Conservation (phyloP, 1,140 invertebrate species). For the Pseudomyrmex cubaensis region DNA sequence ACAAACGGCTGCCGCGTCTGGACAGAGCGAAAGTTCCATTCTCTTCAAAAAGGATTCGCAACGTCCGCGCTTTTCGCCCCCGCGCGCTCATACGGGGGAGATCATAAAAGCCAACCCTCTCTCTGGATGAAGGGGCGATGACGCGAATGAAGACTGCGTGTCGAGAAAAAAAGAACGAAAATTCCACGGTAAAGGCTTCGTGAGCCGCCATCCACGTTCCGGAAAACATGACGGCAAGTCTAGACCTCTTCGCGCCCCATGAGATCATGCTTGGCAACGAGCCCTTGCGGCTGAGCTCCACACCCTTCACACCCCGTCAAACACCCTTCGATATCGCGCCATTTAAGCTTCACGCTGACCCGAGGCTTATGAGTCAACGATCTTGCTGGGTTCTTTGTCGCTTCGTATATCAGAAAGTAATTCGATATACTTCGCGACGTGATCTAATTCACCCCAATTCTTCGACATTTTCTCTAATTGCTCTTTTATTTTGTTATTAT, state of each 20-base stretch:
- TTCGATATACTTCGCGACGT: background rate
- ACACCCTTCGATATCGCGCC: slow-evolving; percentile 15
- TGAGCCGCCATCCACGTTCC: slow-evolving; percentile 29
- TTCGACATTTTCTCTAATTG: no score
- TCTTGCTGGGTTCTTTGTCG: slow-evolving; percentile 10
- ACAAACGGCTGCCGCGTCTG: background rate
- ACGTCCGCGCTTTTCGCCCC: slow-evolving; percentile 17
- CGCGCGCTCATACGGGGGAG: background rate
- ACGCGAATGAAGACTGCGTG: background rate
- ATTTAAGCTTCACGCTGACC: slow-evolving; percentile 25
- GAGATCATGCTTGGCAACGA: slow-evolving; percentile 38
- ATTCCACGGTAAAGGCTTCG: background rate
- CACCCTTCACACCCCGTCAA: slow-evolving; percentile 18
- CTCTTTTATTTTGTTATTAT: no score
- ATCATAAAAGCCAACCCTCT: slow-evolving; percentile 39
- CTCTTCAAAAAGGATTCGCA: slow-evolving; percentile 54
- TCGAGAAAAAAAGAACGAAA: slow-evolving; percentile 20
- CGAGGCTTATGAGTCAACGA: slow-evolving; percentile 50
- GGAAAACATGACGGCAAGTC: slow-evolving; percentile 4
- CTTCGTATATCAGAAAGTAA: background rate
- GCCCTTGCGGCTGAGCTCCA: slow-evolving; percentile 34
- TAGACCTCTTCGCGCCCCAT: slow-evolving; percentile 25
- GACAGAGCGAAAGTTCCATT: background rate
- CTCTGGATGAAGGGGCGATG: background rate
- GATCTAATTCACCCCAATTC: background rate